Conservation (phyloP, 2,797 vertebrate species). For the Scleropages formosus region DNA sequence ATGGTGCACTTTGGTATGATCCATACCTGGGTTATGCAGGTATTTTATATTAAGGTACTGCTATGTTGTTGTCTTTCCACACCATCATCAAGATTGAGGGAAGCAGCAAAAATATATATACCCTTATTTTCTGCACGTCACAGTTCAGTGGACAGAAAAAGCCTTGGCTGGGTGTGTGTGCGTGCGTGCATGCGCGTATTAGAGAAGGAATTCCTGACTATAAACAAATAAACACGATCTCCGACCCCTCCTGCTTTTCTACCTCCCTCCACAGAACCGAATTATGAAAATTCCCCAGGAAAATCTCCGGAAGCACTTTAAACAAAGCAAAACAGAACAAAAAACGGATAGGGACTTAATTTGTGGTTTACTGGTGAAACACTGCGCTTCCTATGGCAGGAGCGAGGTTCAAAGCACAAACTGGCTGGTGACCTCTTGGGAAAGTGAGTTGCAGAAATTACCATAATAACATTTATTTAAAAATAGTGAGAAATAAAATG, state of each 20-base stretch:
- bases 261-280: not conserved
- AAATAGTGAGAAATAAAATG: too few relatives aligned
- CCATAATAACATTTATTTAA: too few relatives aligned
- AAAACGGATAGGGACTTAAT: too few relatives aligned
- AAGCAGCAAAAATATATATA: too few relatives aligned
- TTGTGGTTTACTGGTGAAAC: too few relatives aligned
- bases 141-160: conserved; percentile 59
- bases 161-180: conserved; percentile 27
- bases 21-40: not conserved
- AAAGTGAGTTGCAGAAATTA: too few relatives aligned
- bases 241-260: not conserved
- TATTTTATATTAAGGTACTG: not conserved
- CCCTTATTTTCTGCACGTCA: conserved; percentile 59
- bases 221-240: not conserved
- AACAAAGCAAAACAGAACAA: not conserved
- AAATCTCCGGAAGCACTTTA: not conserved
- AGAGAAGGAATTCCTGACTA: not conserved
- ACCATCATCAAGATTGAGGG: not conserved
- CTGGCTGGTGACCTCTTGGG: too few relatives aligned
- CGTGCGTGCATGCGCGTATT: not conserved
- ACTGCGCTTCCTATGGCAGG: too few relatives aligned
- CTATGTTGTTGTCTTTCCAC: conserved; percentile 34
- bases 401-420: too few relatives aligned
- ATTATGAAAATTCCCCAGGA: not conserved
- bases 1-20: too few relatives aligned